Base-by-base conservation (phyloP, 1,140 invertebrate species). In the Pantala flavescens region DNA sequence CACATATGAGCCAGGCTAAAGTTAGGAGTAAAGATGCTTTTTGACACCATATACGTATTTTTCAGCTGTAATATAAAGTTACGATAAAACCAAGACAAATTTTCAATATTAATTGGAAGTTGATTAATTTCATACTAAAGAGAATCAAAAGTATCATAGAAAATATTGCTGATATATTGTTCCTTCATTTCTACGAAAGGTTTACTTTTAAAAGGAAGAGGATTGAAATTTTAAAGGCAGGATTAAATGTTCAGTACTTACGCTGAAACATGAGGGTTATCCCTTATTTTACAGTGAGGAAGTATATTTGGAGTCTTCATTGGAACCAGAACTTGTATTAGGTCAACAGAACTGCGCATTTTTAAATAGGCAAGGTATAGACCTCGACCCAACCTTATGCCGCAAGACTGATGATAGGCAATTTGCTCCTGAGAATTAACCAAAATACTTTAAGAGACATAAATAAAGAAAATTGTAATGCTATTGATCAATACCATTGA, bases 281-380 rank as follows among this genome's bases (percentile, higher is more conserved):
- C 93, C 73, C 97, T 86, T 71, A 98, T 90, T 82, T 96, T 94
- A 75, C 90, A 91, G 83, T 96, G 93, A 2, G 96, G 97, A 77
- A 98, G 86, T 76, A 97, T 91, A 83, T 97, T 98, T 12, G 97
- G 97, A 0, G 91, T 90, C 80, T 94, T 92, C 43, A 91, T 86
- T 0, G 95, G 93, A 21, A 98, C 96, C 0, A 98, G 88, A n/a
- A 98, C 90, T 79, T 95, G 90, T 43, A 98, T 93, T 5, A 94
- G 88, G 82, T 98, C 96, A 72, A 98, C 93, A 9, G 95, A 96
- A 78, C 93, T 97, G 79, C 96, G 93, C 86, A 98, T 90, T 81
- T 98, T 98, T 70, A 98, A 84, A 83, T 98, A 99, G 23, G 95
- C 94, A 75, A 98, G 84, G 82, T 99, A 98, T 9, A 99, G 85